Base-by-base conservation (phyloP, 2,888 invertebrate species). In the Leucophenga maculata region DNA sequence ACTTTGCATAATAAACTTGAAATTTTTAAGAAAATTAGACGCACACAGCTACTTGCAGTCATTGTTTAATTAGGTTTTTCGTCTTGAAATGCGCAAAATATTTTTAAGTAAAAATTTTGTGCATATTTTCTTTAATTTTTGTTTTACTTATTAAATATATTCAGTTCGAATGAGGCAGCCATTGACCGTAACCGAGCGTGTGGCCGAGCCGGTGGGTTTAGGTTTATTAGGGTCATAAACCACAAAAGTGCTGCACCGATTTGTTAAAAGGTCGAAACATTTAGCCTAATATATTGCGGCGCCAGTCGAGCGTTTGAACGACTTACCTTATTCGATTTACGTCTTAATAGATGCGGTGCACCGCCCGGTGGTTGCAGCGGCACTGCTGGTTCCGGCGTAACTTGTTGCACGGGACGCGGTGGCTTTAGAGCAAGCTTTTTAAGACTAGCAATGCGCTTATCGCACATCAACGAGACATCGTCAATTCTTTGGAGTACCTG, bases 391-490 rank as follows among this genome's bases (percentile, higher is more conserved):
- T 95, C 94, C 55, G 95, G 95, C 67, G 93, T 93, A 66, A 95
- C 95, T 60, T 94, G 91, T 88, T 95, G 95, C 74, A 95, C 92
- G 65, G 95, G 95, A 70, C 94, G 91, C 70, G 93, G 91, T 48
- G 94, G 93, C 86, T 92, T 92, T 31, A 92, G 89, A 16, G 93
- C 91, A 70, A 95, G 91, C 75, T 93, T 92, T 86, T 94, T 93
- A 67, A 95, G 89, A 72, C 92, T 91, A 55, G 92, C 91, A 65
- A 94, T 91, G 78, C 96, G 92, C 88, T 96, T 95, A 72, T 95
- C 94, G 89, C 97, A 97, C 97, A 97, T 97, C 82, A 94, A 89
- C 86, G 94, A 95, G 1, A 98, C 96, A 90, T 98, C 98, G 86
- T 97, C 97, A 79, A 98, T 96, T 79, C 97, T 91, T 90, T 97